Evolutionary conservation across 1,140 invertebrate genomes (phyloP), one percentile per base, ranked within the genome.

Genomic region (Aphaenogaster rudis): DNA sequence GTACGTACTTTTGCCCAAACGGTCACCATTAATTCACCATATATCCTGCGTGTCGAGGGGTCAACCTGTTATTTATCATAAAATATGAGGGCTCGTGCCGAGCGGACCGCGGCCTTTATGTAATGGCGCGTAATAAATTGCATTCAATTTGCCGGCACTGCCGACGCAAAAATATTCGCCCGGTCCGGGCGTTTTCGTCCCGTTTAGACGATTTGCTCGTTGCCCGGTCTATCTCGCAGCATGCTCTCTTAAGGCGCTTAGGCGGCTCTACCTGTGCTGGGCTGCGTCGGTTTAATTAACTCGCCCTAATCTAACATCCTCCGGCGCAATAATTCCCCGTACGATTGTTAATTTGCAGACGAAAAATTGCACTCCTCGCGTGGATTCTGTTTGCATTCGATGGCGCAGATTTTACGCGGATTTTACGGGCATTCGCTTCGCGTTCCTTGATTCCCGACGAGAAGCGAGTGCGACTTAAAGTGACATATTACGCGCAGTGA

Each of bases 51-150:
- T 90, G 90, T 90, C 88, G 92, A 92, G 92, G 90, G 92, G 91
- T 92, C 92, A 92, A 89, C 91, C 92, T 91, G 90, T 93, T 93
- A 93, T 93, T 93, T 93, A 93, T 93, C 89, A 91, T 93, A 93
- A 93, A 92, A 93, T 93, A 93, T 92, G 91, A 90, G 87, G 88
- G 66, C 86, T 87, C 86, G 86, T 86, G 88, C 79, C 90, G 88
- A 88, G 85, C 81, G 76, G 88, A 76, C 82, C 77, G 80, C 87
- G 42, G 88, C 91, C 86, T 92, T 93, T 92, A 92, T 93, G 86
- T 89, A 92, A 91, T 88, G 92, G 82, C 33, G 88, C 74, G 84
- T 90, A 93, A 93, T 92, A 91, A 93, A 93, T 93, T 90, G 88
- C 91, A 90, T 91, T 92, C 92, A 92, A 93, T 93, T 88, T 88